Evolutionary conservation across 2,888 invertebrate genomes (phyloP).

Genomic region (Melinaea marsaeus): DNA sequence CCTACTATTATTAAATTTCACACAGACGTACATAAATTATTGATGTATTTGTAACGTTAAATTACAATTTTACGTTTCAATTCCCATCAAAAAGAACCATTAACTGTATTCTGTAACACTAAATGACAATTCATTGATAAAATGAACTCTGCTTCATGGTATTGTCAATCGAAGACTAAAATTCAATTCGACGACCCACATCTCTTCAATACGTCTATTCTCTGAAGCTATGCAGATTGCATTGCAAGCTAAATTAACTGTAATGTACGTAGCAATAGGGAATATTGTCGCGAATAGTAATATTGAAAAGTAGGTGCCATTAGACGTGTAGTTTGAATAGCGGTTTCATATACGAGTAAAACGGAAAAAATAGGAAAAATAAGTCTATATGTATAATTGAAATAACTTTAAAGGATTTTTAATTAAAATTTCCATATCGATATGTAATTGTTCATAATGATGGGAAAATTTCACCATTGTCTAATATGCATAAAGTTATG

Average conservation of each 20-base stretch:
- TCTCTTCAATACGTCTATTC: conserved; percentile 52
- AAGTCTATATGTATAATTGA: neutral
- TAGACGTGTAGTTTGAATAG: conserved; percentile 35
- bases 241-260: conserved; percentile 41
- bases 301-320: conserved; percentile 37
- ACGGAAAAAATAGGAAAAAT: neutral
- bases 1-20: neutral
- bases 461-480: conserved; percentile 37
- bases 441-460: conserved; percentile 32
- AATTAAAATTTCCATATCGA: conserved; percentile 18
- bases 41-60: conserved; percentile 14
- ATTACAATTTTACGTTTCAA: conserved; percentile 10
- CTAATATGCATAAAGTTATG: conserved; percentile 47
- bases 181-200: conserved; percentile 61
- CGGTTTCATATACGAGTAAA: conserved; percentile 8
- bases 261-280: conserved; percentile 38
- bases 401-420: neutral
- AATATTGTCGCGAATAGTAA: conserved; percentile 33
- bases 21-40: neutral
- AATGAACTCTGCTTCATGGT: conserved; percentile 57
- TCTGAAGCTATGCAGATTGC: conserved; percentile 53
- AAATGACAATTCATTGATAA: conserved; percentile 45
- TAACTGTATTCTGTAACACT: conserved; percentile 15
- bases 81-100: conserved; percentile 10
- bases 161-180: conserved; percentile 51